Evolutionary conservation across 2,113 vertebrate species (phyloP), one percentile per base, ranked within the genome.

Genomic region (Sebastes fasciatus): DNA sequence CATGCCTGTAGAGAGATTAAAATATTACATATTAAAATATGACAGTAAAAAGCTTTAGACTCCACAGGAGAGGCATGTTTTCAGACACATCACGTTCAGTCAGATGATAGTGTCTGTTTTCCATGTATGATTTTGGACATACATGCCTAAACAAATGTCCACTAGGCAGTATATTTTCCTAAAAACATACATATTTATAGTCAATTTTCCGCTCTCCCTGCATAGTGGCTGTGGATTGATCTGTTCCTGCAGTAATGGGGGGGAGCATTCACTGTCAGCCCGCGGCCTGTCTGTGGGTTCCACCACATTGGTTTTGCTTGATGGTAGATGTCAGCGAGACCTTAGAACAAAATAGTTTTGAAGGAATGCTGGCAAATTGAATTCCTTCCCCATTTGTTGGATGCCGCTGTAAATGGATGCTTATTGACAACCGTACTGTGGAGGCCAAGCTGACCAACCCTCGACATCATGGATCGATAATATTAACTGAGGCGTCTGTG

Each of bases 361-460:
- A 91, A 90, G 83, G 90, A 95, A 90, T 89, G 86, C 92, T 81
- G 90, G 93, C 87, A 94, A 94, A 95, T 95, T 94, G 92, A 94
- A 95, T 94, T 92, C 88, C 83, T 90, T 86, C 78, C 79, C 89
- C 74, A 78, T 93, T 91, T 89, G 86, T 73, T 69, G 88, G 89
- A 85, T 83, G 88, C 67, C 74, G 71, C 86, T 72, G 90, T 86
- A 90, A 94, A 94, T 88, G 74, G 86, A 92, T 61, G 83, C 79
- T 87, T 94, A 94, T 93, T 90, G 94, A 93, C 84, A 77, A 65
- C 77, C 49, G 34, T 23, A 14, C 78, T 42, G 75, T 46, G 76
- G 58, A 71, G 76, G 72, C 86, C 84, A 71, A 57, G 84, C 88
- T 73, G 82, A 89, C 82, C 90, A 61, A 64, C 82, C 83, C 76